Evolutionary conservation across 2,113 vertebrate genomes (phyloP), one percentile per base, ranked within the genome.

Genomic region (Mustela nigripes): DNA sequence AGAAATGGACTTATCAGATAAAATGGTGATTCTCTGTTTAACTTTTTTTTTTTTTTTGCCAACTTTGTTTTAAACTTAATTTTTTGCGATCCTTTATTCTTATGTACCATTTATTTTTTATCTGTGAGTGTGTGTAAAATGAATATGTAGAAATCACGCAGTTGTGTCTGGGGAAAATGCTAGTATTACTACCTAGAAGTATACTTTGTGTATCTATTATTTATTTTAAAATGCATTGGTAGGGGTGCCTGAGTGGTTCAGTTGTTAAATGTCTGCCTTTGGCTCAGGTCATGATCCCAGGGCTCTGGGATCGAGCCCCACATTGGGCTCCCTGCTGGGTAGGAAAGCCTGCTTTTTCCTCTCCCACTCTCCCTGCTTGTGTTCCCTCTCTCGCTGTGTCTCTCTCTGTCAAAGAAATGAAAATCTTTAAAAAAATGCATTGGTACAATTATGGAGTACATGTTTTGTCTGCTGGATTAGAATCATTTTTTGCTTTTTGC

Each of bases 41-140:
- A 39, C 26, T 39, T 80, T 78, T 78, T 60, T 88, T 60, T 88
- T 97, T 88, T 97, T 94, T 82, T 78, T 80, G 28, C 42, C 28
- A 90, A 24, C 28, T 96, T 90, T 31, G 39, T 89, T 96, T 93
- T 88, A 62, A 36, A 69, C 21, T 86, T 83, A 65, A n/a, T 60
- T 89, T 42, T 65, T 93, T 65, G 26, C n/a, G 18, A 14, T 62
- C 78, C 63, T 93, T 90, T 73, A 28, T 62, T 95, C 33, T 62
- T 65, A 11, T 36, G 31, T 62, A 65, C 65, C 50, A 39, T 85
- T 62, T 85, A 45, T 89, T 97, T 89, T 81, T 14, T 89, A 33
- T 76, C 11, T 89, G 18, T 92, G 39, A 45, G 33, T 65, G 4
- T 21, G 28, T 65, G n/a, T 91, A 45, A 92, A 45, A 33, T 11